Conservation (phyloP, 2,113 vertebrate species). For the Euleptes europaea region DNA sequence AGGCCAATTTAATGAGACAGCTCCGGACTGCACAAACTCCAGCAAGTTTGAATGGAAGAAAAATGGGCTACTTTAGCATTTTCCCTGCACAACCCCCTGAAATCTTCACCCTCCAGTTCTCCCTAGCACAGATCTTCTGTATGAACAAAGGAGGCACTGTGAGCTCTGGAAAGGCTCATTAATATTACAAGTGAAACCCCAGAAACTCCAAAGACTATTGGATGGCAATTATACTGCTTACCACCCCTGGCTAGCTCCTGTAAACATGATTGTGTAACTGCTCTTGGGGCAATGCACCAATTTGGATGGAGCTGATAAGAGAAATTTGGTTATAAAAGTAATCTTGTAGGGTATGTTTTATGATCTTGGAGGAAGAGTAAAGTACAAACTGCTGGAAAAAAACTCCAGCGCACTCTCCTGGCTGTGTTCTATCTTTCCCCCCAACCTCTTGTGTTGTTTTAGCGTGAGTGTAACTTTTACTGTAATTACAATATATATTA, state of each 20-base stretch:
- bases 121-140: neutral
- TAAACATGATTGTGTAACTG: neutral
- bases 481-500: neutral
- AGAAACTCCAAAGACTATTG: neutral
- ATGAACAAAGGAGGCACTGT: constrained; percentile 55
- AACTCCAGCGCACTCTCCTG: neutral
- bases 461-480: neutral
- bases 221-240: neutral
- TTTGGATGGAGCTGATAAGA: neutral
- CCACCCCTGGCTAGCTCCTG: neutral
- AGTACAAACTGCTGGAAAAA: neutral
- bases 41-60: neutral
- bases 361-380: neutral
- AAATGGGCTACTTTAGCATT: neutral
- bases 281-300: neutral
- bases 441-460: neutral
- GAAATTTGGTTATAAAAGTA: neutral
- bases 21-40: fast-evolving
- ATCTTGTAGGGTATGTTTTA: neutral
- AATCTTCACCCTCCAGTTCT: neutral
- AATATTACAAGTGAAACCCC: constrained; percentile 5
- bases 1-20: neutral
- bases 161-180: constrained; percentile 7
- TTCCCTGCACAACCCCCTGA: neutral
- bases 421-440: neutral